These are phyloP conservation scores for Cyclopterus lumpus DNA, from an alignment of 2,797 vertebrate genomes.

Conservation along the genomic window DNA sequence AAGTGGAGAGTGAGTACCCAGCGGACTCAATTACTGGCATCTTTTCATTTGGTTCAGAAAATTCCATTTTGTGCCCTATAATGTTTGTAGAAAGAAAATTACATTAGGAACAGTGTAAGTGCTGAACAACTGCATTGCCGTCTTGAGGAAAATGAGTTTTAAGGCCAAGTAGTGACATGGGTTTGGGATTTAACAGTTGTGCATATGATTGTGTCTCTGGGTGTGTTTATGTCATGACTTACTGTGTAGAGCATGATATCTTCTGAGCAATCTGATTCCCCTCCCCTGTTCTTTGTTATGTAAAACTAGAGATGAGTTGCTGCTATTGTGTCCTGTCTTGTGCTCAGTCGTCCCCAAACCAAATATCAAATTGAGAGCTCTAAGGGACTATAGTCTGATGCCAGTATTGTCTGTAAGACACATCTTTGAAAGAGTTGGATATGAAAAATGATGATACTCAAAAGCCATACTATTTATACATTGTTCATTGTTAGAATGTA, in stretches of 20 bases:
- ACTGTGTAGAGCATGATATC: conserved; percentile 36
- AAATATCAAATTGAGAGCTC: conserved; percentile 15
- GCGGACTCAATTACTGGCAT: conserved; percentile 28
- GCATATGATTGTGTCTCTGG: conserved; percentile 47
- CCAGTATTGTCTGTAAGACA: not conserved
- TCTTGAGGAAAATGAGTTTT: conserved; percentile 63
- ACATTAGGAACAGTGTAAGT: conserved; percentile 30
- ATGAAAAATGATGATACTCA: not conserved
- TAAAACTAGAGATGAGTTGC: conserved; percentile 22
- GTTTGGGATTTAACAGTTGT: conserved; percentile 52
- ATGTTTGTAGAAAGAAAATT: conserved; percentile 47
- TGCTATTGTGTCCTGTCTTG: conserved; percentile 11
- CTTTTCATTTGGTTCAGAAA: conserved; percentile 53
- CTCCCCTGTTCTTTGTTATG: conserved; percentile 16
- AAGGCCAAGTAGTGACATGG: conserved; percentile 55
- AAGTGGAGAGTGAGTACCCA: conserved; percentile 6
- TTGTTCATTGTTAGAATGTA: not conserved
- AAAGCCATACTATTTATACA: not conserved
- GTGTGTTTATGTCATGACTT: conserved; percentile 35
- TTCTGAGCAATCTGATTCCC: conserved; percentile 34
- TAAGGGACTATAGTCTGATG: not conserved
- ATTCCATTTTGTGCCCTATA: conserved; percentile 34
- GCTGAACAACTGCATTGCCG: conserved; percentile 38
- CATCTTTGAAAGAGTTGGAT: not conserved
- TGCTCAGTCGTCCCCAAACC: not conserved